These are phyloP conservation scores for Macroteleia sp. DNA, from an alignment of 2,888 invertebrate species.

Conservation along the genomic window DNA sequence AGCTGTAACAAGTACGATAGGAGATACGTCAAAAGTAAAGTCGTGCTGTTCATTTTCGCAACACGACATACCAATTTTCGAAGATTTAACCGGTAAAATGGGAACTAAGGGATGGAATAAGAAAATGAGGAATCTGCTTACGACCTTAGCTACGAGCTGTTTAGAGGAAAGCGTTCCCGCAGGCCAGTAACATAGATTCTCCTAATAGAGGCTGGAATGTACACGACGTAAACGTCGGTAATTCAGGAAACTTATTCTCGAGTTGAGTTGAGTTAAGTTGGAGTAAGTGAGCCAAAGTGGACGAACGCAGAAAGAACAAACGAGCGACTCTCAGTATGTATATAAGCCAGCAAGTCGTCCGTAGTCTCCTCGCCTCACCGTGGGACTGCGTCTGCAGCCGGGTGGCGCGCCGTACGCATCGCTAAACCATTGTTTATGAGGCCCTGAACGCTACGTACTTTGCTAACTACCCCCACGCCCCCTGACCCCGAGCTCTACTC, in stretches of 20 bases:
- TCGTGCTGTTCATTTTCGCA: constrained; percentile 39
- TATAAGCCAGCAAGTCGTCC: constrained; percentile 42
- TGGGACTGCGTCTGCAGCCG: constrained; percentile 74
- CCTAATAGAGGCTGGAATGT: constrained; percentile 78
- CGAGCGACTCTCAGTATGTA: constrained; percentile 67
- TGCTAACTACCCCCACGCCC: constrained; percentile 76
- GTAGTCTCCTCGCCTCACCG: constrained; percentile 68
- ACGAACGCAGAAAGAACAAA: constrained; percentile 68
- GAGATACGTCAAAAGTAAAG: constrained; percentile 38
- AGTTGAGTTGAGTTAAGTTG: constrained; percentile 29
- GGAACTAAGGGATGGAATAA: constrained; percentile 52
- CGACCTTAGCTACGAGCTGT: constrained; percentile 59
- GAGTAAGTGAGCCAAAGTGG: constrained; percentile 79
- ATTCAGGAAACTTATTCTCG: constrained; percentile 59
- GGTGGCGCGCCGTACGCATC: constrained; percentile 69
- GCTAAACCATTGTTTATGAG: constrained; percentile 80
- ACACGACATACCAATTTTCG: constrained; percentile 58
- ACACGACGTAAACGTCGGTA: constrained; percentile 74
- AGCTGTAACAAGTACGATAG: constrained; percentile 11
- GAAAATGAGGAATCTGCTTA: constrained; percentile 52
- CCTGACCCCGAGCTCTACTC: constrained; percentile 41
- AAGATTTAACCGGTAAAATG: constrained; percentile 61
- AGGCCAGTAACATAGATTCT: constrained; percentile 56
- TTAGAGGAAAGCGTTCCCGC: constrained; percentile 53
- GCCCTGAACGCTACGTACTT: constrained; percentile 75